Percentiles rank a stretch among this genome's conserved stretches.
Conservation (phyloP, 2,113 vertebrate genomes). For the Eleginops maclovinus region DNA sequence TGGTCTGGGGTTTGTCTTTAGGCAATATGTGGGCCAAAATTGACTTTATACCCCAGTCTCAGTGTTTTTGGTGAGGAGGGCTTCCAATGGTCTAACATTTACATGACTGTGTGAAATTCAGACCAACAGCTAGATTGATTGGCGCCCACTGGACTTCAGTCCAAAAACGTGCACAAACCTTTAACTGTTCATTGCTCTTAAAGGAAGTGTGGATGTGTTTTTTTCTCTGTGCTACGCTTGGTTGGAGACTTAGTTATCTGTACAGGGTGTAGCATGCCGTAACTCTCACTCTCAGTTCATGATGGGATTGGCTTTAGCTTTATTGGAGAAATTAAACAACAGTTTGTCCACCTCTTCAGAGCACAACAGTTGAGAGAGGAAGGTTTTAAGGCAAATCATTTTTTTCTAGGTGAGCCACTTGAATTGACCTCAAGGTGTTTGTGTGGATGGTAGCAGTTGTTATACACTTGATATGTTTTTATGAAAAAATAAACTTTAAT, state of each 20-base stretch:
- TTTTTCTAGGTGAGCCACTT: background rate
- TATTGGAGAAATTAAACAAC: background rate
- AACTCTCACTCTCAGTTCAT: background rate
- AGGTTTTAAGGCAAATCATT: background rate
- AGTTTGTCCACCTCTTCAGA: background rate
- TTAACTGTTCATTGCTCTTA: background rate
- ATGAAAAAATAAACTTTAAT: too few relatives aligned
- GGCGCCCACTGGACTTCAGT: too few relatives aligned
- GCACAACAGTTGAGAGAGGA: background rate
- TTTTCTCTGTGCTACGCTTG: background rate
- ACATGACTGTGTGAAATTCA: background rate
- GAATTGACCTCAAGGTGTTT: background rate
- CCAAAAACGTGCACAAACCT: background rate
- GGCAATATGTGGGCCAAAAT: background rate
- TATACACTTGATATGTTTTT: background rate
- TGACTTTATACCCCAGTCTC: background rate
- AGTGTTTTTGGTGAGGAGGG: background rate
- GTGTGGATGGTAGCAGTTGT: background rate
- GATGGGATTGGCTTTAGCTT: background rate
- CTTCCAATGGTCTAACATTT: conserved; percentile 4
- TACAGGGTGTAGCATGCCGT: background rate
- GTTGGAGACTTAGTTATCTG: background rate
- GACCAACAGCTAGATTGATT: background rate
- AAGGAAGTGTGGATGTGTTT: background rate
- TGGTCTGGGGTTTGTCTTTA: background rate